Conservation (phyloP, 2,888 invertebrate species). For the Rhyacophila evoluta region DNA sequence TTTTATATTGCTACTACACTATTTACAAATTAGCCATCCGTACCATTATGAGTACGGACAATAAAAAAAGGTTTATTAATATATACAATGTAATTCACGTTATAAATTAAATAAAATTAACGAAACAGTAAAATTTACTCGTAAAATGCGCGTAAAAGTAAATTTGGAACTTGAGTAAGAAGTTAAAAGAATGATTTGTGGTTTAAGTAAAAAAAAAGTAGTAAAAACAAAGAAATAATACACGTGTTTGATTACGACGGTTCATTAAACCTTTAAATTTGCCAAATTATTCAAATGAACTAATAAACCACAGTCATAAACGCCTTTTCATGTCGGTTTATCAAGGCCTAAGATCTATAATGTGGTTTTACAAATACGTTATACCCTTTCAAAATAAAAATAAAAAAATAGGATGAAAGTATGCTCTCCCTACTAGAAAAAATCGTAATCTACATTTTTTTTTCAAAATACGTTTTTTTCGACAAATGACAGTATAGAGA, state of each 20-base stretch:
- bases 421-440: too few species aligned
- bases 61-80: background rate
- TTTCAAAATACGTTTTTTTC: too few species aligned
- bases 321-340: constrained; percentile 6
- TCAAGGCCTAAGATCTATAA: background rate
- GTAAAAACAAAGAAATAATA: constrained; percentile 2
- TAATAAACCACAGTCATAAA: constrained; percentile 3
- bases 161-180: background rate
- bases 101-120: background rate
- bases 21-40: background rate
- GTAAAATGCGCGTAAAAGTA: background rate
- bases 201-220: background rate
- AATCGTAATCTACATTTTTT: too few species aligned
- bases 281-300: constrained; percentile 29
- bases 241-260: constrained; percentile 23
- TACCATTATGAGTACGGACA: background rate
- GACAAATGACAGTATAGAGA: too few species aligned
- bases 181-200: constrained; percentile 3
- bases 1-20: background rate
- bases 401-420: too few species aligned
- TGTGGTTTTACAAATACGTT: background rate
- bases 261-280: constrained; percentile 32
- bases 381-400: too few species aligned
- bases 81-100: background rate
- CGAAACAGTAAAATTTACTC: background rate